These are phyloP conservation scores for Mastacembelus armatus DNA, from an alignment of 2,797 vertebrate genomes.

Conservation along the genomic window DNA sequence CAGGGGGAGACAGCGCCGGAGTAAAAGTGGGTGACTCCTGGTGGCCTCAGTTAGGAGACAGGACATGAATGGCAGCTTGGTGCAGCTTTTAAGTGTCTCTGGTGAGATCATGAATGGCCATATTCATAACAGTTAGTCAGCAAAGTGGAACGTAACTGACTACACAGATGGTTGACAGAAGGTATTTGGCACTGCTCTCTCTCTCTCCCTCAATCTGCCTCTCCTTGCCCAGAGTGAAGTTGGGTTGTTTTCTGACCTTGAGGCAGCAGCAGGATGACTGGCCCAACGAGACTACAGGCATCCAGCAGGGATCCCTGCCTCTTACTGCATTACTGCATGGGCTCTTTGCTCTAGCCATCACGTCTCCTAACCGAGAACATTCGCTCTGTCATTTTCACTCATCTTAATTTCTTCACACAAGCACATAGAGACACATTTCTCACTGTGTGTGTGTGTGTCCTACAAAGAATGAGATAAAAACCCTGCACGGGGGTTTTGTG, in stretches of 20 bases:
- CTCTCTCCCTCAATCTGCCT: neutral
- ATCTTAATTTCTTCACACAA: conserved; percentile 34
- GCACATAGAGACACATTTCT: neutral
- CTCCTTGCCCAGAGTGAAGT: conserved; percentile 15
- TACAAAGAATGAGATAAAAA: conserved; percentile 40
- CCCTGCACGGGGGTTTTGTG: conserved; percentile 34
- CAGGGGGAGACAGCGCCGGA: conserved; percentile 63
- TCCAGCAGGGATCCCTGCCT: conserved; percentile 51
- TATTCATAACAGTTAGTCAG: conserved; percentile 49
- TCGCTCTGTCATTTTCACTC: conserved; percentile 48
- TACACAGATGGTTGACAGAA: conserved; percentile 59
- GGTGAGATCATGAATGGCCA: conserved; percentile 36
- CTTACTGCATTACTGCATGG: conserved; percentile 34
- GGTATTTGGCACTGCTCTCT: conserved; percentile 34
- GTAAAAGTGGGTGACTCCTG: conserved; percentile 37
- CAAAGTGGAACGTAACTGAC: conserved; percentile 55
- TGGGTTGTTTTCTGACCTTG: conserved; percentile 68
- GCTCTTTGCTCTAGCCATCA: neutral
- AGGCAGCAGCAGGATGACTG: conserved; percentile 50
- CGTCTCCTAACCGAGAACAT: conserved; percentile 1
- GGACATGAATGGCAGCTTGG: conserved; percentile 43
- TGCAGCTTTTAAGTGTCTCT: conserved; percentile 51
- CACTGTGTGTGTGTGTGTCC: conserved; percentile 14
- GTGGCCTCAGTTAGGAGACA: conserved; percentile 15
- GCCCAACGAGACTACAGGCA: conserved; percentile 41